Evolutionary conservation across 2,888 invertebrate species (phyloP).

Genomic region (Steinernema carpocapsae): DNA sequence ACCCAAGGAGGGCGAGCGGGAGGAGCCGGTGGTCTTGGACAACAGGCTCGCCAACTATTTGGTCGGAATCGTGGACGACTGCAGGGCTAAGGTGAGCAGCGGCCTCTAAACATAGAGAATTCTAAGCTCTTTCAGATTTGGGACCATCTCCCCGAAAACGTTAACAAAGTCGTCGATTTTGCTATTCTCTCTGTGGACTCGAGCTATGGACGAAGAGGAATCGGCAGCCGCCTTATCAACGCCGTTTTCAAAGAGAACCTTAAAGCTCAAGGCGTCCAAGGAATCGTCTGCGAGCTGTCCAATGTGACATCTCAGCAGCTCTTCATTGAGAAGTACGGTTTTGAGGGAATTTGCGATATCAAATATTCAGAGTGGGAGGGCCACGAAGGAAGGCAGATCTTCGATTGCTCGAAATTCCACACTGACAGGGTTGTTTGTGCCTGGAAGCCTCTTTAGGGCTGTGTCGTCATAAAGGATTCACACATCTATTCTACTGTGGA

Average conservation of each 20-base stretch:
- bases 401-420: background rate
- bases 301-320: background rate
- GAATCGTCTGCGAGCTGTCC: background rate
- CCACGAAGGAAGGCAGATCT: background rate
- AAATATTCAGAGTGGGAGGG: background rate
- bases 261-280: background rate
- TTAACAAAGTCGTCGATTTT: background rate
- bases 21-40: background rate
- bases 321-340: background rate
- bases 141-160: background rate
- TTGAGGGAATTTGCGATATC: background rate
- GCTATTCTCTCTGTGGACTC: constrained; percentile 2
- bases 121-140: background rate
- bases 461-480: no score
- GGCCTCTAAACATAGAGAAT: background rate
- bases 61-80: background rate
- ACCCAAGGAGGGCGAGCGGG: background rate
- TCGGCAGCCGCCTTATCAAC: constrained; percentile 1
- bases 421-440: background rate
- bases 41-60: background rate
- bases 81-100: background rate
- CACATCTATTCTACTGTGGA: no score
- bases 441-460: no score
- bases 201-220: background rate
- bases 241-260: background rate